Evolutionary conservation across 2,113 vertebrate species (phyloP), one percentile per base, ranked within the genome.

Genomic region (Sorex fumeus): DNA sequence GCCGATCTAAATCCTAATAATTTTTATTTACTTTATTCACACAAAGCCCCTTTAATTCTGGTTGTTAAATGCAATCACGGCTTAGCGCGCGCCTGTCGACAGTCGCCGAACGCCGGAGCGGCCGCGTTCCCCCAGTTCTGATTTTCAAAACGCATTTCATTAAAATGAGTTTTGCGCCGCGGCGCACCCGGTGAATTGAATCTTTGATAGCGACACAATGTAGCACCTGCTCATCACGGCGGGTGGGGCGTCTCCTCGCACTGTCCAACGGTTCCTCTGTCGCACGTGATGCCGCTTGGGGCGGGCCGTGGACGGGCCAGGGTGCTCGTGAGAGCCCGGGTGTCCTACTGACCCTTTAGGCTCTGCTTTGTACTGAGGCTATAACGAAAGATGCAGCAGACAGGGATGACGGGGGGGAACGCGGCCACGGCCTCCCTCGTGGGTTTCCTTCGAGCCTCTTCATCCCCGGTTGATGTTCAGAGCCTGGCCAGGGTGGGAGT

Each of bases 11-110:
- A 45, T 78, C 12, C 32, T 91, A 64, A 86, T 66, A 70, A 77
- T 40, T 84, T 94, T 91, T 75, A 78, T 84, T 82, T 88, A 84
- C 77, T 91, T 60, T 95, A 66, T 79, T 64, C 34, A 53, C 67
- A 34, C 36, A 60, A 5, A 43, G 71, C 71, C 43, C 71, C 85
- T 53, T 87, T 93, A 84, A 76, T 83, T 88, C 80, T n/a, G 8
- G n/a, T 16, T 74, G 23, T 60, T 45, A 69, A 88, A 32, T 77
- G 32, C 88, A 67, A 85, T 90, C 60, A 30, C 0, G 27, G 23
- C n/a, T 45, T 47, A 43, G 43, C 8, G 36, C 45, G 43, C 47
- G 60, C 86, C 25, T 3, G 40, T 23, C 57, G 83, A 70, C 32
- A 76, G 34, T 62, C 66, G 7, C 6, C 69, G 19, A 25, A 74